Base-by-base conservation (phyloP, 1,140 invertebrate genomes). In the Drosophila takahashii region DNA sequence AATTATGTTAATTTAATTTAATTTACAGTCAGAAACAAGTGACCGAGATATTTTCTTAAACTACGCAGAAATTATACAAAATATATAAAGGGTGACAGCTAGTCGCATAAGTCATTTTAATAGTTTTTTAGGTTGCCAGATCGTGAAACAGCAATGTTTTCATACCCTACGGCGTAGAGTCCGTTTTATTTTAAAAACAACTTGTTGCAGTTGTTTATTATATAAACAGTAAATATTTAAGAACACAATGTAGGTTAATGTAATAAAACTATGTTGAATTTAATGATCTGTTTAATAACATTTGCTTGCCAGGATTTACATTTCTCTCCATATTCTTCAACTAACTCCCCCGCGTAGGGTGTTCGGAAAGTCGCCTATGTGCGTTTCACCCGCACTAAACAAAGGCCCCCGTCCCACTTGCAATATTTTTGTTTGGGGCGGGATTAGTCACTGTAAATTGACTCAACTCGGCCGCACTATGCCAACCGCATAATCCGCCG, bases 401-500 rank as follows among this genome's bases (percentile, higher is more conserved):
- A 84, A 84, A 84, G 81, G 26, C 60, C 27, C 36, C 44, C 45
- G 77, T 60, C 50, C 45, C 52, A 32, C 32, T 29, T 29, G 16
- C 39, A 71, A 70, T 65, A 54, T 50, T 71, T 75, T 70, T 47
- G 79, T 59, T 77, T 60, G 59, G 77, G 56, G 72, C 62, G 71
- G 72, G 77, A 85, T 84, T 84, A 84, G 80, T 84, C 80, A 84
- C 42, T 77, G 26, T 36, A 74, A 59, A 76, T 76, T 65, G 51
- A 65, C 48, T 61, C 57, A 66, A 59, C 67, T 60, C 52, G 32
- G 9, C 18, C 27, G 41, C 36, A 45, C 16, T 59, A 75, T 61
- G 54, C 39, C 58, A 64, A 60, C 59, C 16, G 69, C 67, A 66
- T 54, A 70, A 70, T 62, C 48, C 60, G 41, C 47, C 44, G 45